phyloP scores from a whole-genome alignment of 2,113 vertebrate genomes.

The Neofelis nebulosa region DNA sequence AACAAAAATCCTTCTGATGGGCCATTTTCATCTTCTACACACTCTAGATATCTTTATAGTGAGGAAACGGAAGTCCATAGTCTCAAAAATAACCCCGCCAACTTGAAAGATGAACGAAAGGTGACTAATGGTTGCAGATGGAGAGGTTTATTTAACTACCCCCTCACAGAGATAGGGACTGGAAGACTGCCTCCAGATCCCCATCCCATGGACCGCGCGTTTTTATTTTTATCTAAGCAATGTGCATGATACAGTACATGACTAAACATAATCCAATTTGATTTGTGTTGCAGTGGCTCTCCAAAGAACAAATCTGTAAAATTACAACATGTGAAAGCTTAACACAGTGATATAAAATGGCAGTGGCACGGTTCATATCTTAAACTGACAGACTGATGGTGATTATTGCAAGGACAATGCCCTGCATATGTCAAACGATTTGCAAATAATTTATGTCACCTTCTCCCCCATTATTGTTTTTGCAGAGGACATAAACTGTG shows the following conservation, averaged over 20 bases:
- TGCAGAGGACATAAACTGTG: constrained; percentile 94
- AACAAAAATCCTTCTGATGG: neutral
- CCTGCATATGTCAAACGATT: constrained; percentile 96
- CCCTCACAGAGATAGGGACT: constrained; percentile 58
- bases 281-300: constrained; percentile 82
- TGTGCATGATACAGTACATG: constrained; percentile 57
- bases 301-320: constrained; percentile 86
- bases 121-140: constrained; percentile 65
- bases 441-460: constrained; percentile 99
- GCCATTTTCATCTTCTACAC: neutral
- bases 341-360: constrained; percentile 92
- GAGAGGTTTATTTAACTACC: constrained; percentile 43
- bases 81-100: constrained; percentile 78
- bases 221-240: constrained; percentile 76
- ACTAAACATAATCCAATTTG: constrained; percentile 85
- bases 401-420: constrained; percentile 98
- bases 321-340: constrained; percentile 88
- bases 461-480: constrained; percentile 96
- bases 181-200: constrained; percentile 60
- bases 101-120: constrained; percentile 75
- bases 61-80: constrained; percentile 73
- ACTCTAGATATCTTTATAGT: constrained; percentile 50
- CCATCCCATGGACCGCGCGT: neutral
- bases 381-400: constrained; percentile 95
- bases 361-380: constrained; percentile 92